Conservation (phyloP, 1,140 invertebrate species). For the Antheraea pernyi region DNA sequence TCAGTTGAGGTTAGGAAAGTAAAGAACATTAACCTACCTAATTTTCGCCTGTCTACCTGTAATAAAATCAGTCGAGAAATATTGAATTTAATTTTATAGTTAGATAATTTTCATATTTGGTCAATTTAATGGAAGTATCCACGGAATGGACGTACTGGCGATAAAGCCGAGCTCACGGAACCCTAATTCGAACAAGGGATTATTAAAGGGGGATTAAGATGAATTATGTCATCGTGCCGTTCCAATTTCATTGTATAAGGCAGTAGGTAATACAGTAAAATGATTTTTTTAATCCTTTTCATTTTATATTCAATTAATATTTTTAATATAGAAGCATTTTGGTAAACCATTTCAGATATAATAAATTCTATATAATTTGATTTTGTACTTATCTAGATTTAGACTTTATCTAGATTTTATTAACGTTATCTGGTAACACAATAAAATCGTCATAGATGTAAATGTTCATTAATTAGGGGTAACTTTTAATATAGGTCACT, state of each 20-base stretch:
- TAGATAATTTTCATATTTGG: not conserved
- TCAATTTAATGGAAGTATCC: not conserved
- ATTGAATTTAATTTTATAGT: not conserved
- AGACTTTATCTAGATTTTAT: too few species aligned
- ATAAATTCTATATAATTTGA: too few species aligned
- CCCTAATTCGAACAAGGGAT: constrained; percentile 3
- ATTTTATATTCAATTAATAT: not conserved
- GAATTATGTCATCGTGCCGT: constrained; percentile 2
- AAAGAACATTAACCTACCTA: not conserved
- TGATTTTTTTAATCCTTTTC: not conserved
- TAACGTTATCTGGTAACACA: too few species aligned
- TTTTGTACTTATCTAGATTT: too few species aligned
- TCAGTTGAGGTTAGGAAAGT: too few species aligned
- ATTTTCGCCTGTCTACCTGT: too few species aligned
- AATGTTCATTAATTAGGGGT: too few species aligned
- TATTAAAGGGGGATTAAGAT: constrained; percentile 1
- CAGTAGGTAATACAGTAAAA: not conserved
- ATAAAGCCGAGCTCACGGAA: constrained; percentile 1
- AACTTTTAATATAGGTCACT: too few species aligned
- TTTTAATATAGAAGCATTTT: not conserved
- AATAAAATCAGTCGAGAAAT: not conserved
- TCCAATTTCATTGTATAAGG: not conserved
- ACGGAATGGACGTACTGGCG: not conserved
- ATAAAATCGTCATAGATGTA: too few species aligned
- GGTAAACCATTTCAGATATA: too few species aligned